Percentiles rank a stretch among this genome's conserved stretches.
Conservation (phyloP, 2,113 vertebrate genomes). For the Aegotheles bennettii region DNA sequence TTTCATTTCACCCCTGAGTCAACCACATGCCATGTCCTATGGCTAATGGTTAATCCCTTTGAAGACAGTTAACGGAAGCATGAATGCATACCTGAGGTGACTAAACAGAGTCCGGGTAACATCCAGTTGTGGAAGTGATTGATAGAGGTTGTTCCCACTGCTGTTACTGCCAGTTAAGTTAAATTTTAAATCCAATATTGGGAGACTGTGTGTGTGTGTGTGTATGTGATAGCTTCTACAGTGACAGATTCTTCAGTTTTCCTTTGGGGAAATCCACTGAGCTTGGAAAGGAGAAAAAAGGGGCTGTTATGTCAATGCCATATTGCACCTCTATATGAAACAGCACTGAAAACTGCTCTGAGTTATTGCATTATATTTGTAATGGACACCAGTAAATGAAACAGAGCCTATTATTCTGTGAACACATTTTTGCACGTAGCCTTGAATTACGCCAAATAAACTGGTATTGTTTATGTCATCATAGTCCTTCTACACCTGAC, state of each 20-base stretch:
- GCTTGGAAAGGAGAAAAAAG: not conserved
- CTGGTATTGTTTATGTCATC: not conserved
- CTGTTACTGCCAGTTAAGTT: not conserved
- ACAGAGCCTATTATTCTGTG: not conserved
- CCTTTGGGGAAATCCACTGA: not conserved
- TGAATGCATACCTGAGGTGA: not conserved
- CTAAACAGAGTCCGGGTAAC: not conserved
- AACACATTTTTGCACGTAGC: not conserved
- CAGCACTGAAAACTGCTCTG: not conserved
- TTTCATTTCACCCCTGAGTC: not conserved
- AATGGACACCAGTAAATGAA: not conserved
- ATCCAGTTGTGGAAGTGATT: not conserved
- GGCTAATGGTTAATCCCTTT: slow-evolving; percentile 15
- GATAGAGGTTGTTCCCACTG: not conserved
- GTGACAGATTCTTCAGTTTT: not conserved
- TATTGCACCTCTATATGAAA: not conserved
- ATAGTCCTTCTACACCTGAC: not conserved
- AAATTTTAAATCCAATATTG: not conserved
- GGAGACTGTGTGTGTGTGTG: not conserved
- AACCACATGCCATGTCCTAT: not conserved
- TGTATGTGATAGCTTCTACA: not conserved
- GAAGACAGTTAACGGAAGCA: not conserved
- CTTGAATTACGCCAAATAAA: not conserved
- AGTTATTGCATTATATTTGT: not conserved
- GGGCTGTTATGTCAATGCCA: not conserved